Percentiles rank a stretch among this genome's conserved stretches.
These are phyloP conservation scores for Nomada fabriciana DNA, from an alignment of 2,888 invertebrate genomes.

Conservation along the genomic window DNA sequence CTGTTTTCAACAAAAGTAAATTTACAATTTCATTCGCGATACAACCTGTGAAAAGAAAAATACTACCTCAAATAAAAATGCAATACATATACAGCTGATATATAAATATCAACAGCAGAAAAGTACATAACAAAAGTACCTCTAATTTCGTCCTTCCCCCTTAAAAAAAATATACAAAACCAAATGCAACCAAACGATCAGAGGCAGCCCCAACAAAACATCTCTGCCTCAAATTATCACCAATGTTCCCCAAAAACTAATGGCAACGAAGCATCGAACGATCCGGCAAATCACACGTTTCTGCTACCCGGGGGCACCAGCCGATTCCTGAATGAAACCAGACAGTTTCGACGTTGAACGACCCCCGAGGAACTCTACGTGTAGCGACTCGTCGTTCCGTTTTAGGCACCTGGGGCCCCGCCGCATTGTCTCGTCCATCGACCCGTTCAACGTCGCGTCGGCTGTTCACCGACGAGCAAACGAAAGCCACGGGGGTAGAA, in stretches of 20 bases:
- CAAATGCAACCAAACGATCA: background rate
- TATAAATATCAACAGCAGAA: too few species aligned
- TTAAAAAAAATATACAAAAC: background rate
- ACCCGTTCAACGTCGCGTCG: slow-evolving; percentile 1
- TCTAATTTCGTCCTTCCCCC: background rate
- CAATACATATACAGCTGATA: too few species aligned
- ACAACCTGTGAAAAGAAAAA: background rate
- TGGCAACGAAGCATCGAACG: slow-evolving; percentile 7
- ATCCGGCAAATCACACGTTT: slow-evolving; percentile 63
- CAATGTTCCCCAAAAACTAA: slow-evolving; percentile 35
- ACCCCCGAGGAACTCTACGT: slow-evolving; percentile 22
- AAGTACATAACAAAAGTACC: background rate
- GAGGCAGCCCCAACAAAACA: too few species aligned
- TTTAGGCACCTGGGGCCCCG: slow-evolving; percentile 25
- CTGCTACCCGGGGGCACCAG: slow-evolving; percentile 45
- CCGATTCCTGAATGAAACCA: slow-evolving; percentile 66
- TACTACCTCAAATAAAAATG: too few species aligned
- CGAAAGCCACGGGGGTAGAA: background rate
- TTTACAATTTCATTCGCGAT: too few species aligned
- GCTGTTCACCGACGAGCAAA: slow-evolving; percentile 3
- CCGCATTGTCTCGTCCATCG: slow-evolving; percentile 10
- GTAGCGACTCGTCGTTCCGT: slow-evolving; percentile 6
- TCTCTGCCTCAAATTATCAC: background rate
- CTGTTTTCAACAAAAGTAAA: background rate
- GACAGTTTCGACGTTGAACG: slow-evolving; percentile 61